A percentile compares a stretch with the other conserved stretches of the same genome.
These are phyloP conservation scores for Zaprionus inermis DNA, from an alignment of 1,140 invertebrate species.

Conservation along the genomic window DNA sequence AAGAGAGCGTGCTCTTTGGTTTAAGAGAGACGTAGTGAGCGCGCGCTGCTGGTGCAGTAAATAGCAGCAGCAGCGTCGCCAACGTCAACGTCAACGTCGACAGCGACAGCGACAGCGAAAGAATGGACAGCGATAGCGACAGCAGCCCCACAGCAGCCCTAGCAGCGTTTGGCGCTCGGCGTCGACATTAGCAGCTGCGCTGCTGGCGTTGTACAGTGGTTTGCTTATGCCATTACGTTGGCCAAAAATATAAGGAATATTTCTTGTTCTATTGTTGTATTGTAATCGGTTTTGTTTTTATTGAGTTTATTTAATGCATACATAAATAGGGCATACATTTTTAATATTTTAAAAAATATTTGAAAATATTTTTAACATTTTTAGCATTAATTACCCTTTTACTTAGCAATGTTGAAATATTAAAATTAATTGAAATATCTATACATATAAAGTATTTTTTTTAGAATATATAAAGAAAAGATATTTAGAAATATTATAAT, in stretches of 20 bases:
- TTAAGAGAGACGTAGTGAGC: slow-evolving; percentile 34
- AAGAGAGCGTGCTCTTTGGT: slow-evolving; percentile 34
- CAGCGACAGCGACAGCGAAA: slow-evolving; percentile 54
- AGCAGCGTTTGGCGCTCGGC: slow-evolving; percentile 46
- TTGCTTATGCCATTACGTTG: background rate
- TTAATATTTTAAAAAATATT: too few species aligned
- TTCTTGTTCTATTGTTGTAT: too few species aligned
- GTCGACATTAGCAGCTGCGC: slow-evolving; percentile 36
- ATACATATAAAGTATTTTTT: too few species aligned
- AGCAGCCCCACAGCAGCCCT: slow-evolving; percentile 55
- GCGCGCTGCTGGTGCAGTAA: slow-evolving; percentile 28
- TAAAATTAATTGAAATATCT: too few species aligned
- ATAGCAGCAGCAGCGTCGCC: slow-evolving; percentile 30
- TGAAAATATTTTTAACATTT: too few species aligned
- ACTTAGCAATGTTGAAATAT: too few species aligned
- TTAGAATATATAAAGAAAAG: too few species aligned
- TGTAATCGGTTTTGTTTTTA: too few species aligned
- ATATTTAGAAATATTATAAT: too few species aligned
- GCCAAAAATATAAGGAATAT: background rate
- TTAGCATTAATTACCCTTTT: too few species aligned
- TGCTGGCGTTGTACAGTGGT: slow-evolving; percentile 37
- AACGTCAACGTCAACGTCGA: slow-evolving; percentile 23
- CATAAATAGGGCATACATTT: too few species aligned
- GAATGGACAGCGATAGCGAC: slow-evolving; percentile 72
- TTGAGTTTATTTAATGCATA: too few species aligned